Conservation (phyloP, 2,888 invertebrate genomes). For the Patella caerulea region DNA sequence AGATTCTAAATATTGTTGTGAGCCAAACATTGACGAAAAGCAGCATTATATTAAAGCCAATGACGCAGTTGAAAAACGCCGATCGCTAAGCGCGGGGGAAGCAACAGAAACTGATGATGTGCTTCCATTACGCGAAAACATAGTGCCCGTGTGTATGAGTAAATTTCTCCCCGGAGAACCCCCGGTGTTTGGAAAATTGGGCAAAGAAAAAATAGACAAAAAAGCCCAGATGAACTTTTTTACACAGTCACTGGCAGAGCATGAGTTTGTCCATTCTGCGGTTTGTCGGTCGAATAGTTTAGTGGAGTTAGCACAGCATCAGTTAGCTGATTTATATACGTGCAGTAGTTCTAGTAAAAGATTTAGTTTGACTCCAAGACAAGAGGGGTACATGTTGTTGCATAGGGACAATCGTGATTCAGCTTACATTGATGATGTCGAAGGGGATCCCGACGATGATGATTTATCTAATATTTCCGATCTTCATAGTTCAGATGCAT, state of each 20-base stretch:
- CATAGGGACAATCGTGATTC: conserved; percentile 45
- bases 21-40: neutral
- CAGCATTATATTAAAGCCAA: neutral
- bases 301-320: conserved; percentile 48
- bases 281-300: conserved; percentile 50
- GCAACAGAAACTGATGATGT: neutral
- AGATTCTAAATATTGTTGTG: neutral
- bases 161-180: neutral
- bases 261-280: conserved; percentile 23
- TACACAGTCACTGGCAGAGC: conserved; percentile 29
- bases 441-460: conserved; percentile 44
- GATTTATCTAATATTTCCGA: conserved; percentile 11
- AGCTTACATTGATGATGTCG: conserved; percentile 48
- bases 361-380: conserved; percentile 48
- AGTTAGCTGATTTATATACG: conserved; percentile 36
- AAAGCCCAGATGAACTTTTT: conserved; percentile 32
- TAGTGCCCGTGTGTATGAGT: neutral
- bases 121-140: neutral
- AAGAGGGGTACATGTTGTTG: conserved; percentile 50
- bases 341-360: conserved; percentile 40
- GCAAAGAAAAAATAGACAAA: conserved; percentile 28
- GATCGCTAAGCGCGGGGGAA: neutral
- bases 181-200: neutral
- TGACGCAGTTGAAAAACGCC: neutral
- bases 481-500: conserved; percentile 2